Evolutionary conservation across 2,888 invertebrate genomes (phyloP).

Genomic region (Lathronympha strigana): DNA sequence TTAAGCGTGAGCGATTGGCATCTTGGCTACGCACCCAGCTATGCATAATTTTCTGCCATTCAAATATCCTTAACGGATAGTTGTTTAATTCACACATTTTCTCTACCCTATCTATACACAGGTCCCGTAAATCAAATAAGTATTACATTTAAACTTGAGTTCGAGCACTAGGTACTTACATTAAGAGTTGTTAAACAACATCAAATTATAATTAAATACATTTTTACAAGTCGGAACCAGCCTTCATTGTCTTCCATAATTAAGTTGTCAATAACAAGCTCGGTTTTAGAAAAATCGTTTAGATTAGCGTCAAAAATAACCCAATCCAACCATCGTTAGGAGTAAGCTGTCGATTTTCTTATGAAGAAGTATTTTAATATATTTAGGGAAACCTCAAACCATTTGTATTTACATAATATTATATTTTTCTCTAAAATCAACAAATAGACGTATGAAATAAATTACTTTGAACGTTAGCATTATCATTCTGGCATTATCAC

Average conservation of each 20-base stretch:
- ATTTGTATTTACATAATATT: too few relatives aligned
- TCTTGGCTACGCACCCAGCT: too few relatives aligned
- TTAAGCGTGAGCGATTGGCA: too few relatives aligned
- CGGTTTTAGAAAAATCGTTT: constrained; percentile 16
- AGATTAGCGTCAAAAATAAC: not conserved
- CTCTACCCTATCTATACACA: constrained; percentile 12
- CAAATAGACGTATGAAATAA: too few relatives aligned
- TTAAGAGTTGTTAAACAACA: constrained; percentile 40
- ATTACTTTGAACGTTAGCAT: not conserved
- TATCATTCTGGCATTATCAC: not conserved
- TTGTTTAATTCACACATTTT: not conserved
- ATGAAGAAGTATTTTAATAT: too few relatives aligned
- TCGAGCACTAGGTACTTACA: constrained; percentile 38
- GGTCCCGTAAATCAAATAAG: constrained; percentile 18
- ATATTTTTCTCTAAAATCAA: too few relatives aligned
- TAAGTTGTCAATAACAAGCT: constrained; percentile 27
- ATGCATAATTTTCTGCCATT: not conserved
- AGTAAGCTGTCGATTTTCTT: too few relatives aligned
- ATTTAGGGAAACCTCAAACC: too few relatives aligned
- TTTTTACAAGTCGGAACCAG: constrained; percentile 33
- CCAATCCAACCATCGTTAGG: too few relatives aligned
- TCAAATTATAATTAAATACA: constrained; percentile 37
- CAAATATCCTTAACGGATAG: not conserved
- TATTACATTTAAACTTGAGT: constrained; percentile 23
- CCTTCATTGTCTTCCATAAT: constrained; percentile 27